phyloP scores from a whole-genome alignment of 2,797 vertebrate species.

The Takifugu rubripes region DNA sequence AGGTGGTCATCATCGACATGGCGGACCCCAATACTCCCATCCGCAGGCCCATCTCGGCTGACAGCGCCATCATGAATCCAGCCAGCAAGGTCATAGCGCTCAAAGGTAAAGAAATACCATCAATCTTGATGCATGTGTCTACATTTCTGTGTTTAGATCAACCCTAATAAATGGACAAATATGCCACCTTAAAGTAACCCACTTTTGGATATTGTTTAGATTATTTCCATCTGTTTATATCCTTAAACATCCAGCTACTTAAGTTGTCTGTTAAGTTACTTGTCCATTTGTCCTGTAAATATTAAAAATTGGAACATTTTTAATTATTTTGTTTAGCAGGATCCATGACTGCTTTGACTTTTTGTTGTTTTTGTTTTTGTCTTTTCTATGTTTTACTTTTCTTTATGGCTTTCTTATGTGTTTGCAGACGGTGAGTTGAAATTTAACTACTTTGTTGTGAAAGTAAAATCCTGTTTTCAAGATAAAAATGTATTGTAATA shows the following conservation, averaged over 20 bases:
- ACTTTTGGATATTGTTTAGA: conserved; percentile 8
- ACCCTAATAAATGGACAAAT: too few species aligned
- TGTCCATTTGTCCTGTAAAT: conserved; percentile 56
- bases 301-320: conserved; percentile 55
- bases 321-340: conserved; percentile 71
- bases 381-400: conserved; percentile 70
- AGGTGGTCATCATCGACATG: conserved; percentile 99
- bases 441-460: conserved; percentile 77
- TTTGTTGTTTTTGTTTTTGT: conserved; percentile 77
- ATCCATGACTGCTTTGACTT: conserved; percentile 82
- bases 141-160: conserved; percentile 34
- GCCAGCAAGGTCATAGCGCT: conserved; percentile 98
- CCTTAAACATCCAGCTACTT: conserved; percentile 58
- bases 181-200: too few species aligned
- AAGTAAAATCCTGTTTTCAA: conserved; percentile 81
- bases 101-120: conserved; percentile 83
- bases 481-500: conserved; percentile 16
- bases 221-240: conserved; percentile 43
- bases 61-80: conserved; percentile 99
- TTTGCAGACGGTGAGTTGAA: conserved; percentile 99
- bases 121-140: conserved; percentile 21
- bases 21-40: conserved; percentile 96
- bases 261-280: conserved; percentile 52
- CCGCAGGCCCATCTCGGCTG: conserved; percentile 95
- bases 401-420: conserved; percentile 97